Percentiles rank a stretch among this genome's conserved stretches.
Evolutionary conservation across 2,113 vertebrate species (phyloP).

Genomic region (Halichoeres trimaculatus): DNA sequence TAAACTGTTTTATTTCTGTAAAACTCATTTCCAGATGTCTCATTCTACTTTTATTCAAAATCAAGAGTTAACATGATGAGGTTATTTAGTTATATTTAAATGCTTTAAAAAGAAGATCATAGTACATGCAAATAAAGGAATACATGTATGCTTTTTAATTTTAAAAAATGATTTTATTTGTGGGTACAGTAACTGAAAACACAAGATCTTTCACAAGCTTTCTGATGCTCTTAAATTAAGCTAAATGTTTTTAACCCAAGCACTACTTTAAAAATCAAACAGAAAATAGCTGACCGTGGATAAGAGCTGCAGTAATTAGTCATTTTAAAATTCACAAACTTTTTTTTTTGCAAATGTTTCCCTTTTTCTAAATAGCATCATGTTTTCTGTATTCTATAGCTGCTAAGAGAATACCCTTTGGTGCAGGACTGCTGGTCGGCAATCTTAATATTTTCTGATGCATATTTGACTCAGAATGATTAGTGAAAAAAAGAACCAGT

Average conservation of each 20-base stretch:
- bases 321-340: too few species aligned
- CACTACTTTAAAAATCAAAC: neutral
- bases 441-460: neutral
- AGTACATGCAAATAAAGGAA: neutral
- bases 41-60: slow-evolving; percentile 22
- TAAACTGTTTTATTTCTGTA: slow-evolving; percentile 85
- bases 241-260: neutral
- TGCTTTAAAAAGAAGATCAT: neutral
- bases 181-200: slow-evolving; percentile 8
- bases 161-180: slow-evolving; percentile 43
- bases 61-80: neutral
- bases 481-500: neutral
- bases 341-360: neutral
- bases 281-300: slow-evolving; percentile 1
- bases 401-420: neutral
- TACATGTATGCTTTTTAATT: neutral
- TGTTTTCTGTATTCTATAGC: neutral
- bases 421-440: neutral
- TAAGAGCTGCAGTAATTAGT: neutral
- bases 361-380: neutral
- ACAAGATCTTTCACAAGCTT: slow-evolving; percentile 3
- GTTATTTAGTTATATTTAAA: too few species aligned
- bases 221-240: slow-evolving; percentile 16
- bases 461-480: neutral
- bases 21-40: slow-evolving; percentile 45